phyloP scores from a whole-genome alignment of 1,140 invertebrate genomes.

The Hydropsyche tenuis region DNA sequence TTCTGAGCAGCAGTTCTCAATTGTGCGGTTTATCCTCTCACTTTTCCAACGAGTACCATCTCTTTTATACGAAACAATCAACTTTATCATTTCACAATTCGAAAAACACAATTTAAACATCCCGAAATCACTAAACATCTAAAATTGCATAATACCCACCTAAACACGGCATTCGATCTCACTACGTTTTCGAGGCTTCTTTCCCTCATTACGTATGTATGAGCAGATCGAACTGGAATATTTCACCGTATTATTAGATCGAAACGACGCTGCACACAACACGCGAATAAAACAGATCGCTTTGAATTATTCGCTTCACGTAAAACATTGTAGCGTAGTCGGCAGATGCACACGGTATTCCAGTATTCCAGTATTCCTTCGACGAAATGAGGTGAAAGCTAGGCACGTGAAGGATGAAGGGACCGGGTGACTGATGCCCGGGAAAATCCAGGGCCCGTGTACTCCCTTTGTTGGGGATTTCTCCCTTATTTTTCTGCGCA shows the following conservation, averaged over 20 bases:
- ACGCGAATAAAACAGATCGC: no score
- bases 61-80: no score
- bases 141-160: no score
- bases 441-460: not conserved
- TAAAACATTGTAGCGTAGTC: conserved; percentile 32
- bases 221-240: not conserved
- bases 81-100: no score
- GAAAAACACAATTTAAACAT: no score
- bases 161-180: not conserved
- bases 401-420: conserved; percentile 1
- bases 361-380: no score
- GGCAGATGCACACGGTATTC: no score
- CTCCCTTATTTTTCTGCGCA: not conserved
- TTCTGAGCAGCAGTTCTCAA: not conserved
- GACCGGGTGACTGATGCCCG: conserved; percentile 15
- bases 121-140: not conserved
- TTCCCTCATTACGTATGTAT: conserved; percentile 15
- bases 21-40: not conserved
- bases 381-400: not conserved
- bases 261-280: not conserved
- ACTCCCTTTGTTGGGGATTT: not conserved
- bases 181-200: not conserved
- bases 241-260: conserved; percentile 12
- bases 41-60: no score
- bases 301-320: conserved; percentile 23